Base-by-base conservation (phyloP, 2,113 vertebrate genomes). In the Pipra filicauda region DNA sequence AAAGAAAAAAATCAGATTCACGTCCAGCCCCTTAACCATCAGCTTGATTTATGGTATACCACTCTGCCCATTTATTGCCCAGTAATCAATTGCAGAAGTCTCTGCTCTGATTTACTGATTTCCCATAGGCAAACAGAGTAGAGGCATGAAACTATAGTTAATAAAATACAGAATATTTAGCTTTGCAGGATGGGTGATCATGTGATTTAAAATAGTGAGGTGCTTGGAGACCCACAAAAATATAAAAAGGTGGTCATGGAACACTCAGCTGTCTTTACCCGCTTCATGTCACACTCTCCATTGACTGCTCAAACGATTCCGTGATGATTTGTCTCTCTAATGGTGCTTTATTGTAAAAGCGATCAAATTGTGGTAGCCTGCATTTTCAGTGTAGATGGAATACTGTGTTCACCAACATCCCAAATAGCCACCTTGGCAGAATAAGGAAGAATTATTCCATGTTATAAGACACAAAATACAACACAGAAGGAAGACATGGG, bases 91-190 rank as follows among this genome's bases (percentile, higher is more conserved):
- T 94, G 41, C 65, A 86, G 64, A 96, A 95, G 89, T 88, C 85
- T 74, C 49, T 82, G 66, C 62, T 89, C 57, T 82, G 76, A 82
- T 94, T 95, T 97, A 92, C 70, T 84, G 70, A 90, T 91, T 93
- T 83, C 88, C 87, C 54, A 24, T 83, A 83, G 84, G 88, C 35
- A 85, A 97, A 95, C 70, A 57, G 62, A 85, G 62, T 46, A 66
- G 49, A 75, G 57, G 26, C 57, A 81, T 85, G 92, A 94, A 97
- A 86, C 33, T 69, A 7, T 10, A 94, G 85, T 83, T 89, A 94
- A 88, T 96, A 97, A 95, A 95, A 67, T 87, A 85, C 57, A 81
- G 92, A 96, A 81, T 91, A 95, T 97, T 96, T 96, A 91, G 81
- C 52, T 97, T 97, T 92, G 54, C 73, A 79, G 88, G 89, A 88